Evolutionary conservation across 2,888 invertebrate species (phyloP).

Genomic region (Pteria penguin): DNA sequence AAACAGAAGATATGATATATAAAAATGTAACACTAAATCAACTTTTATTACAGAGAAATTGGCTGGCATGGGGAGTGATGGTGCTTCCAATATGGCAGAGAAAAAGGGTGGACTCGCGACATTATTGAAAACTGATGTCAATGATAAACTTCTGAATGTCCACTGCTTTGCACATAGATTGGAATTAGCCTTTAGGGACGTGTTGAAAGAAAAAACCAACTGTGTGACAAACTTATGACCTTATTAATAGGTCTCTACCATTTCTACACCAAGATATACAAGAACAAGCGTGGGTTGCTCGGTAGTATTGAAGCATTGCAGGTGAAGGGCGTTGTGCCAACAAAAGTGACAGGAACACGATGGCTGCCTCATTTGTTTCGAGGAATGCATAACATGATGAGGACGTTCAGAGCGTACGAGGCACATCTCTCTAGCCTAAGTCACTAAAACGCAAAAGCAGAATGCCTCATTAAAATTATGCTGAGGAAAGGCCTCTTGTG

Average conservation of each 20-base stretch:
- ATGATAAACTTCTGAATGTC: slow-evolving; percentile 11
- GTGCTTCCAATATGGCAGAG: slow-evolving; percentile 18
- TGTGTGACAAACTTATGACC: slow-evolving; percentile 46
- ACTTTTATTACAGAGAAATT: slow-evolving; percentile 15
- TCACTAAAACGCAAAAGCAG: slow-evolving; percentile 8
- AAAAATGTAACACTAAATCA: neutral
- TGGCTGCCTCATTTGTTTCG: slow-evolving; percentile 4
- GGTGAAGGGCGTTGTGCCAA: slow-evolving; percentile 5
- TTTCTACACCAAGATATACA: slow-evolving; percentile 41
- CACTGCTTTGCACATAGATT: slow-evolving; percentile 46
- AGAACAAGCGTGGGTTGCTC: slow-evolving; percentile 35
- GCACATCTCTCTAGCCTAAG: slow-evolving; percentile 7
- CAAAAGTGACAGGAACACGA: slow-evolving; percentile 19
- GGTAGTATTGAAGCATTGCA: neutral
- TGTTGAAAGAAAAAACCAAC: slow-evolving; percentile 25
- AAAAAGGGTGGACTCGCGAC: slow-evolving; percentile 7
- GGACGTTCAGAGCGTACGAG: slow-evolving; percentile 1
- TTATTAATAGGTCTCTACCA: slow-evolving; percentile 44
- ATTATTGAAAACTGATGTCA: slow-evolving; percentile 1
- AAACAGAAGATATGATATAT: neutral
- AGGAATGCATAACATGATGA: neutral
- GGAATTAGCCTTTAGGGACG: slow-evolving; percentile 36
- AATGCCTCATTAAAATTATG: slow-evolving; percentile 2
- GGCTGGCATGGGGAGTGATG: slow-evolving; percentile 5
- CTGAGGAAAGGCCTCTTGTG: slow-evolving; percentile 12